Evolutionary conservation across 1,140 invertebrate species (phyloP).

Genomic region (Drosophila sechellia): DNA sequence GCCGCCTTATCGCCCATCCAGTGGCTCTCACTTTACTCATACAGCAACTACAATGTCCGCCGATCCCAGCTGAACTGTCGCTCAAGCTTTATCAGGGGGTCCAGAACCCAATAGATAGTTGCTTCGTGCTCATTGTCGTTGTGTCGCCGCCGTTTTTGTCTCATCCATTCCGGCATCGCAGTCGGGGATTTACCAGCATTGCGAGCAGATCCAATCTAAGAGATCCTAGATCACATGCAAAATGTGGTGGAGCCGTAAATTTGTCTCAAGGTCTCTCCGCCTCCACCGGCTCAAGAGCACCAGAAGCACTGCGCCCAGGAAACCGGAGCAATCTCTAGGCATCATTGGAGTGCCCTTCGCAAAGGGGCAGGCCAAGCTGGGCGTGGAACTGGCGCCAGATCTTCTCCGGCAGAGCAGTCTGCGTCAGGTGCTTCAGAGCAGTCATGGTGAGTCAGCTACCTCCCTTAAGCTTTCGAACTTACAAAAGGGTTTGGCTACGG

Average conservation of each 20-base stretch:
- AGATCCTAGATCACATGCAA: slow-evolving; percentile 3
- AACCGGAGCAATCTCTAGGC: slow-evolving; percentile 84
- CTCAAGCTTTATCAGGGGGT: slow-evolving; percentile 47
- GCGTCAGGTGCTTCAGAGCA: slow-evolving; percentile 57
- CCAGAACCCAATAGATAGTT: slow-evolving; percentile 54
- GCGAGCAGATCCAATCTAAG: slow-evolving; percentile 14
- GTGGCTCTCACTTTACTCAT: slow-evolving; percentile 6
- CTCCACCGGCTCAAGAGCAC: slow-evolving; percentile 23
- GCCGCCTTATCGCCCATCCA: slow-evolving; percentile 36
- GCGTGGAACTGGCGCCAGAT: slow-evolving; percentile 87
- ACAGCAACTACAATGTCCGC: slow-evolving; percentile 24
- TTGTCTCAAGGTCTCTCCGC: slow-evolving; percentile 37
- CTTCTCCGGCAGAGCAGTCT: slow-evolving; percentile 85
- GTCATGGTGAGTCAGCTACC: slow-evolving; percentile 57
- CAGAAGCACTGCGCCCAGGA: not conserved
- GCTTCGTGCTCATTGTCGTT: slow-evolving; percentile 15
- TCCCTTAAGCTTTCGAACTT: too few species aligned
- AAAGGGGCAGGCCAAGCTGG: slow-evolving; percentile 88
- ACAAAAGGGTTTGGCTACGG: too few species aligned
- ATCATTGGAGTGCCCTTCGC: slow-evolving; percentile 91
- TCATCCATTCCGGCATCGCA: slow-evolving; percentile 9
- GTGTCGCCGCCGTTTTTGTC: not conserved
- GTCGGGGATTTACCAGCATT: slow-evolving; percentile 30
- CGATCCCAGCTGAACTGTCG: slow-evolving; percentile 30
- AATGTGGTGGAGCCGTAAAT: slow-evolving; percentile 60